Evolutionary conservation across 2,113 vertebrate species (phyloP), one percentile per base, ranked within the genome.

Genomic region (Paedocypris sp.): DNA sequence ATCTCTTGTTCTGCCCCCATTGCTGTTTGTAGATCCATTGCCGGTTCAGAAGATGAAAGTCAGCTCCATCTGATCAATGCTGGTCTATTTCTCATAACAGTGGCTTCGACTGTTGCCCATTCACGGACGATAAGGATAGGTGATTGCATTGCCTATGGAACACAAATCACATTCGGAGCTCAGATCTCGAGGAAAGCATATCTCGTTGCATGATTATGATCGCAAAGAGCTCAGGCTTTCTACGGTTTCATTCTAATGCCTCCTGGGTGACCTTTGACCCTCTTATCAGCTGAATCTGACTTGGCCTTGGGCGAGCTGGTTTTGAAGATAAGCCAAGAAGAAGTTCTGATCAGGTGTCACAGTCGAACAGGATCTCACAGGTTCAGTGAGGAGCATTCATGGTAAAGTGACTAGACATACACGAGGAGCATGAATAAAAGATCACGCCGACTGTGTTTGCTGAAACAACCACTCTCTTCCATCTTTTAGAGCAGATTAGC

Each of bases 401-500:
- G n/a, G 33, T 23, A 8, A 10, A 29, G 47, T 26, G 42, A 38
- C 49, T 38, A 41, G 38, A 53, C 57, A 25, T 54, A 36, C 64
- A 63, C 43, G 67, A 65, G 56, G 56, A 39, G 33, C 62, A 73
- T 73, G 67, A 79, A 76, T 74, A 74, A 70, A 68, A 60, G 58
- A 75, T 73, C 38, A 43, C 47, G 53, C 66, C 73, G 71, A 64
- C 65, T 64, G 46, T 66, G 53, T 42, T 73, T 56, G 66, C 62
- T 6, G 68, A 74, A 65, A 68, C 73, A 75, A 69, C 66, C 60
- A 53, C 26, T 39, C 19, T 32, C 11, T 3, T 26, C 36, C 23
- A 28, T 51, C 70, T 48, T 35, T 56, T 19, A 19, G 26, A 13
- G 26, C 2, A 31, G 26, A 63, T 63, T 32, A 50, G n/a, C 53